A percentile compares a stretch with the other conserved stretches of the same genome.
These are phyloP conservation scores for Scarus forsteni DNA, from an alignment of 2,797 vertebrate species.

Conservation along the genomic window DNA sequence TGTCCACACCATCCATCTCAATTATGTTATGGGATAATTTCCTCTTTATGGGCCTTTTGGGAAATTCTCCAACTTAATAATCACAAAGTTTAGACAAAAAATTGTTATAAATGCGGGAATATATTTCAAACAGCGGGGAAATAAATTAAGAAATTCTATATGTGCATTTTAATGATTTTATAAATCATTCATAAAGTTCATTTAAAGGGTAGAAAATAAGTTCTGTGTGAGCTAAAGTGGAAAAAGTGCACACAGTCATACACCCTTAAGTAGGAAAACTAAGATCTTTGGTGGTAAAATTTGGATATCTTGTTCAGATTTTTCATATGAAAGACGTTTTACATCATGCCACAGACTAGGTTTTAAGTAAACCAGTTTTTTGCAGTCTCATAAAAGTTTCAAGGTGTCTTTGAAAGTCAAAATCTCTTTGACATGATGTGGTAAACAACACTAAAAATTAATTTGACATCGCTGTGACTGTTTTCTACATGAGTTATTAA, in stretches of 20 bases:
- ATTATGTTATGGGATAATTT: no score
- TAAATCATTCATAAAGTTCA: not conserved
- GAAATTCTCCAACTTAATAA: no score
- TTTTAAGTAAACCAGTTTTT: not conserved
- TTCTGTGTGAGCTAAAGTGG: not conserved
- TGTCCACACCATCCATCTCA: no score
- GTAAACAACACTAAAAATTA: not conserved
- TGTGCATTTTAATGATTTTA: not conserved
- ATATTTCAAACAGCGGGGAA: no score
- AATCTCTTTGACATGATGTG: slow-evolving; percentile 15
- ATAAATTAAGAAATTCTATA: no score
- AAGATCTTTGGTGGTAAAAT: not conserved
- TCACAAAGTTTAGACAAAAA: no score
- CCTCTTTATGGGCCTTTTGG: no score
- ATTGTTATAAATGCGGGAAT: not conserved
- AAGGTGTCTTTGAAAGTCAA: not conserved
- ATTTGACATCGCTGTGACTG: not conserved
- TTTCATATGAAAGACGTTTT: not conserved
- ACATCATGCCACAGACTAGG: not conserved
- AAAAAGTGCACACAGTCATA: not conserved
- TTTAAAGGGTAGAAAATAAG: not conserved
- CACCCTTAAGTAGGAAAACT: no score
- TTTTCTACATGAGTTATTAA: not conserved
- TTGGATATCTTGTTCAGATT: not conserved
- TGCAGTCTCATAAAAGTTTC: not conserved